Evolutionary conservation across 2,113 vertebrate species (phyloP).

Genomic region (Loxodonta africana): DNA sequence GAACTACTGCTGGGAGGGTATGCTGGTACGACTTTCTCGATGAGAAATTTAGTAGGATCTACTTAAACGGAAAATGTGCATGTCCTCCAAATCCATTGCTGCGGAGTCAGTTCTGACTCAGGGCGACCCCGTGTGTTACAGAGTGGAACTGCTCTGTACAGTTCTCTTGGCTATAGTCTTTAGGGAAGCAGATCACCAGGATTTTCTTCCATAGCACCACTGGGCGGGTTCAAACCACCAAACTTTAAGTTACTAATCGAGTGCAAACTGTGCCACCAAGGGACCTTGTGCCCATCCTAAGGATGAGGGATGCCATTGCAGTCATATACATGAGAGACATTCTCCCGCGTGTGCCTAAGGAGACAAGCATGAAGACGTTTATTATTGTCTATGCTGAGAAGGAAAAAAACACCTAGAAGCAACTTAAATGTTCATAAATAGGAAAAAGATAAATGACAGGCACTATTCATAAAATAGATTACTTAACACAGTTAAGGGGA

Average conservation of each 20-base stretch:
- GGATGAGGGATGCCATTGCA: not conserved
- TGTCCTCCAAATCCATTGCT: rapidly evolving
- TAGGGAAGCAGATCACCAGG: no score
- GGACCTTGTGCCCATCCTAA: no score
- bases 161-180: no score
- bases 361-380: not conserved
- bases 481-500: not conserved
- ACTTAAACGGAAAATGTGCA: not conserved
- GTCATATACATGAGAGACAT: rapidly evolving
- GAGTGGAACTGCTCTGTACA: no score
- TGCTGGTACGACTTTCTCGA: not conserved
- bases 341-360: not conserved
- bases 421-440: not conserved
- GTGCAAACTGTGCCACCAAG: no score
- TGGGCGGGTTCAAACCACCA: no score
- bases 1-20: not conserved
- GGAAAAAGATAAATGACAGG: not conserved
- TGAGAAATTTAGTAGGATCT: not conserved
- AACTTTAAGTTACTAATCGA: no score
- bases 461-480: not conserved
- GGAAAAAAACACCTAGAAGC: not conserved
- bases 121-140: no score
- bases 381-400: not conserved
- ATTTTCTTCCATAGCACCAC: no score
- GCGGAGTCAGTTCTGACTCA: no score